A percentile compares a stretch with the other conserved stretches of the same genome.
Evolutionary conservation across 2,113 vertebrate genomes (phyloP).

Genomic region (Phalacrocorax pelagicus): DNA sequence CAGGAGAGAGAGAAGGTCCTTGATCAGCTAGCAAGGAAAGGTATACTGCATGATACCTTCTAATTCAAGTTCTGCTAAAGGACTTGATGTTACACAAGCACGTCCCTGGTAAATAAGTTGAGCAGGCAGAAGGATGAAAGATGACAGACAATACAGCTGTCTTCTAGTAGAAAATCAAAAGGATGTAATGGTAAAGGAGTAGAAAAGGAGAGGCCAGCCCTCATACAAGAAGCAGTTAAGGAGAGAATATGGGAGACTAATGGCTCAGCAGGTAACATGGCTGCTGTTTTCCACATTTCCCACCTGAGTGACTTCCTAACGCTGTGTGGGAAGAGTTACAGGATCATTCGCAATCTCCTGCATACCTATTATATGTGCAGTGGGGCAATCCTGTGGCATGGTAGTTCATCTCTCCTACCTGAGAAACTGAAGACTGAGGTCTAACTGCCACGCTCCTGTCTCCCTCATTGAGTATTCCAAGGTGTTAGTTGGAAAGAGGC

Average conservation of each 20-base stretch:
- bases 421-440: background rate
- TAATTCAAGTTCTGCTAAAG: background rate
- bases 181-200: background rate
- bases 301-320: background rate
- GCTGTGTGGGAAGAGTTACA: background rate
- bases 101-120: background rate
- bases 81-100: background rate
- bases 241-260: background rate
- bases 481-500: background rate
- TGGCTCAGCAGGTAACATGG: background rate
- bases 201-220: background rate
- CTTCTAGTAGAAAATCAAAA: background rate
- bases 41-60: background rate
- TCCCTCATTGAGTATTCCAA: background rate
- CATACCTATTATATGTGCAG: background rate
- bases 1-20: background rate
- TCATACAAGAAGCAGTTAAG: background rate
- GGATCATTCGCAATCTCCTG: background rate
- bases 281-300: background rate
- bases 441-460: background rate
- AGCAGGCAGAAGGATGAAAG: background rate
- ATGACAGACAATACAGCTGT: background rate
- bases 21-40: background rate
- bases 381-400: background rate
- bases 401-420: background rate